A percentile compares a stretch with the other conserved stretches of the same genome.
These are phyloP conservation scores for Yoshiicerus persimilis DNA, from an alignment of 1,140 invertebrate species.

Conservation along the genomic window DNA sequence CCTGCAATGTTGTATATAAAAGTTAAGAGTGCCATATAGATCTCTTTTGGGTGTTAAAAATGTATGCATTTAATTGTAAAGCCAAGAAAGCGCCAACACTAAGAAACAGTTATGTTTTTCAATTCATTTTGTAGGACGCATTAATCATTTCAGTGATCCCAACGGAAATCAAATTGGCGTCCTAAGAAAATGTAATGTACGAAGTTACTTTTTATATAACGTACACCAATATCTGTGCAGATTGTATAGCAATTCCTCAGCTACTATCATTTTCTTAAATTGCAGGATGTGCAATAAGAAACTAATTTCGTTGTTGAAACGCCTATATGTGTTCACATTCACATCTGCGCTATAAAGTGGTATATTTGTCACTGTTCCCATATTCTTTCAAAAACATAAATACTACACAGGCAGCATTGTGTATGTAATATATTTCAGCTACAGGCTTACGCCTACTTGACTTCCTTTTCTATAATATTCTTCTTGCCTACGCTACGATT, in stretches of 20 bases:
- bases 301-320: not conserved
- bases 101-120: not conserved
- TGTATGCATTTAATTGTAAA: not conserved
- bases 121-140: not conserved
- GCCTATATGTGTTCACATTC: not conserved
- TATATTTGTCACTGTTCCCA: not conserved
- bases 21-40: not conserved
- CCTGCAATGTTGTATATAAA: not conserved
- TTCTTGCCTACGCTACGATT: not conserved
- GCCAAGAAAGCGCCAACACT: not conserved
- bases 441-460: not conserved
- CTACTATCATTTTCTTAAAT: not conserved
- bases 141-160: not conserved
- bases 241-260: not conserved
- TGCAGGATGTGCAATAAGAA: not conserved
- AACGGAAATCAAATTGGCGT: not conserved
- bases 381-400: not conserved
- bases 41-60: not conserved
- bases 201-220: not conserved
- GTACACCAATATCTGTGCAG: not conserved
- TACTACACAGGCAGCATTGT: too few relatives aligned
- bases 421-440: too few relatives aligned
- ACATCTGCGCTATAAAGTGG: not conserved
- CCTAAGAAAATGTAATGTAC: not conserved
- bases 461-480: not conserved